Conservation (phyloP, 1,140 invertebrate genomes). For the Drosophila nasuta region DNA sequence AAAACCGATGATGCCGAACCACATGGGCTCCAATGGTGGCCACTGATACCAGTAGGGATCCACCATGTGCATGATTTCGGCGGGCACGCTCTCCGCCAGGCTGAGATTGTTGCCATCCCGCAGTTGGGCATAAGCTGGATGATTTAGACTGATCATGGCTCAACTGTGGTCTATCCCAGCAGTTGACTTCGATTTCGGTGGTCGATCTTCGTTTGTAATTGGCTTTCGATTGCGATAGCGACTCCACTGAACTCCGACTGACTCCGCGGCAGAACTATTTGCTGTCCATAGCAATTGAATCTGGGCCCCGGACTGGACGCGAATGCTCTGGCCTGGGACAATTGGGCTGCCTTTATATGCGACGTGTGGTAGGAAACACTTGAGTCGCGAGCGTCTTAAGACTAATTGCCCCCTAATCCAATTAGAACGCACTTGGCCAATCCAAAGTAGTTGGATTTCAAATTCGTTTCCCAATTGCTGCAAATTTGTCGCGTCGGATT, state of each 20-base stretch:
- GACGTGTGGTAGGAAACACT: conserved; percentile 38
- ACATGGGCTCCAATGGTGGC: conserved; percentile 91
- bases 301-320: conserved; percentile 60
- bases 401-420: conserved; percentile 78
- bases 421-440: conserved; percentile 71
- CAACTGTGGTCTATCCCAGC: conserved; percentile 5
- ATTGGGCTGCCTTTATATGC: conserved; percentile 57
- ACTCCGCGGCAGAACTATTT: conserved; percentile 44
- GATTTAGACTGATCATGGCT: conserved; percentile 67
- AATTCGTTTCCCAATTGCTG: conserved; percentile 64
- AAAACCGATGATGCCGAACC: conserved; percentile 92
- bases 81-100: conserved; percentile 90
- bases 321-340: conserved; percentile 48
- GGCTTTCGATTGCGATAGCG: conserved; percentile 27
- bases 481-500: conserved; percentile 59
- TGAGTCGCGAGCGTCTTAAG: conserved; percentile 65
- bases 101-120: conserved; percentile 87
- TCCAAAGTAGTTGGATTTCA: conserved; percentile 56
- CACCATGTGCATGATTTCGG: conserved; percentile 90
- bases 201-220: conserved; percentile 49
- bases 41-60: conserved; percentile 91
- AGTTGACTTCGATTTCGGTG: conserved; percentile 31
- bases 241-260: conserved; percentile 20
- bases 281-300: conserved; percentile 66
- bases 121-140: conserved; percentile 58